A percentile compares a stretch with the other conserved stretches of the same genome.
These are phyloP conservation scores for Scolopax bukidnonensis DNA, from an alignment of 2,797 vertebrate genomes.

Conservation along the genomic window DNA sequence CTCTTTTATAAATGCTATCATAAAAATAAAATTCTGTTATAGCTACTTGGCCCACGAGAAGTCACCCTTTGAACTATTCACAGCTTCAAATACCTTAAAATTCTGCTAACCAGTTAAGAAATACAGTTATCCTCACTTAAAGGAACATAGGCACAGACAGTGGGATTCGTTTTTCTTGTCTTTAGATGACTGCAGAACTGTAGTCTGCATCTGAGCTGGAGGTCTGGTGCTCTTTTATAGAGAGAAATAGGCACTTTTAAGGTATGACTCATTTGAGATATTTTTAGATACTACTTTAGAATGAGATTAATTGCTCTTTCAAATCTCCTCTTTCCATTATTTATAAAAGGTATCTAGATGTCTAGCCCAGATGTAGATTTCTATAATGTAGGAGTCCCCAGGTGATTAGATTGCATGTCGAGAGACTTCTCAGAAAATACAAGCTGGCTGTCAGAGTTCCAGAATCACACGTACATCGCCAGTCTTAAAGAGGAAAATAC, in stretches of 20 bases:
- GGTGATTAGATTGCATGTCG: not conserved
- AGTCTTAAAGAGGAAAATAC: not conserved
- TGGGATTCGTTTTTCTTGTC: not conserved
- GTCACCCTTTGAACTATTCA: not conserved
- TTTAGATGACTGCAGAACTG: not conserved
- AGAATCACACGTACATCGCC: not conserved
- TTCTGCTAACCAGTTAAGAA: not conserved
- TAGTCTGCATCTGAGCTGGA: not conserved
- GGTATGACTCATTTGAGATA: not conserved
- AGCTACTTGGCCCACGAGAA: not conserved
- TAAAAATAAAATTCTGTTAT: not conserved
- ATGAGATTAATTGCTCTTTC: not conserved
- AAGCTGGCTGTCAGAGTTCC: not conserved
- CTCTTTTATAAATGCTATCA: not conserved
- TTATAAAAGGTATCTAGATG: not conserved
- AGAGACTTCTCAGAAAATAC: not conserved
- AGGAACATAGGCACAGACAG: not conserved
- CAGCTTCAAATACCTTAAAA: not conserved
- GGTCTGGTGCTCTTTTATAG: not conserved
- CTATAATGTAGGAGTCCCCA: not conserved
- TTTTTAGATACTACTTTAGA: conserved; percentile 11
- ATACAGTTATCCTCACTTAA: not conserved
- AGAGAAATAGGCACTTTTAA: not conserved
- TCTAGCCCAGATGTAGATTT: not conserved
- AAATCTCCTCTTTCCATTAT: conserved; percentile 2